Evolutionary conservation across 2,888 invertebrate species (phyloP).

Genomic region (Gisinianus flammeolus): DNA sequence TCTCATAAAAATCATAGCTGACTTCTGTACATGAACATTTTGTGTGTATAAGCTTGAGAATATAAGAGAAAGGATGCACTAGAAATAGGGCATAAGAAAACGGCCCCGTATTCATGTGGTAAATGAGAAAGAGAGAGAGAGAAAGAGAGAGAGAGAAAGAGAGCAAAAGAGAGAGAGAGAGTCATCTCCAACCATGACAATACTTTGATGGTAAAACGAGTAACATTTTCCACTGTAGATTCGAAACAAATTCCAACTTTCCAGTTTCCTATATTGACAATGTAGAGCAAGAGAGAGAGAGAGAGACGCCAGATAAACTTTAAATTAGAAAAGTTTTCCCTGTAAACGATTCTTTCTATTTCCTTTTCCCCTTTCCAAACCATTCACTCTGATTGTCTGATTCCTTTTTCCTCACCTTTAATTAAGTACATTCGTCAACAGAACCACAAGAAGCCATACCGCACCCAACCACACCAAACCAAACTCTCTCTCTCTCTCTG

Average conservation of each 20-base stretch:
- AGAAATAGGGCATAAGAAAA: too few species aligned
- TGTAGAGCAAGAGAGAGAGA: background rate
- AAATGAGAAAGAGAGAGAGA: background rate
- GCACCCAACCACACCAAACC: background rate
- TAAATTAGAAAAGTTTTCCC: constrained; percentile 38
- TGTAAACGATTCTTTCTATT: constrained; percentile 33
- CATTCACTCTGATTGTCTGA: constrained; percentile 38
- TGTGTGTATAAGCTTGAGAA: background rate
- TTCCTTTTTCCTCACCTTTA: constrained; percentile 38
- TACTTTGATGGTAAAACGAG: background rate
- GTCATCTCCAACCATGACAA: too few species aligned
- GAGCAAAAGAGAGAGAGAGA: background rate
- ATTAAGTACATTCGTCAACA: constrained; percentile 31
- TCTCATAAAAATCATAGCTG: background rate
- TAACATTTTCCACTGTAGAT: background rate
- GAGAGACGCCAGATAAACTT: constrained; percentile 18
- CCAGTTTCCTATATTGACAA: background rate
- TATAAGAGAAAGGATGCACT: background rate
- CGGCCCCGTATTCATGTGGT: too few species aligned
- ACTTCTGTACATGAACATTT: background rate
- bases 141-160: background rate
- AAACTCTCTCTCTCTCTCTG: too few species aligned
- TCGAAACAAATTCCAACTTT: background rate
- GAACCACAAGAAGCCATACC: background rate
- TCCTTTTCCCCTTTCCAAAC: constrained; percentile 33